These are phyloP conservation scores for Halcyon smyrnensis DNA, from an alignment of 2,797 vertebrate genomes.

Conservation along the genomic window DNA sequence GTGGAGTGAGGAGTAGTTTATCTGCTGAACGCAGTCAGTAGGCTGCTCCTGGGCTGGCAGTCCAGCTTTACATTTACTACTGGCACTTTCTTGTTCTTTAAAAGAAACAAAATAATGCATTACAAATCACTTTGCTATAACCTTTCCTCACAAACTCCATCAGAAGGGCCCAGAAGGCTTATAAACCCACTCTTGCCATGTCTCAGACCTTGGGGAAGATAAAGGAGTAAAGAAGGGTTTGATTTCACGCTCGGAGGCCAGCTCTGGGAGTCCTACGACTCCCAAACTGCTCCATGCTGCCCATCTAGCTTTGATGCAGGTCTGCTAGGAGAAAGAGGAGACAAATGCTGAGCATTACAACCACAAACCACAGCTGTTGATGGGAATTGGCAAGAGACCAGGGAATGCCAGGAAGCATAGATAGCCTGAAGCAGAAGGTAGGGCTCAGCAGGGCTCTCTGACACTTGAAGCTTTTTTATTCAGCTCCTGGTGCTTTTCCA, in stretches of 20 bases:
- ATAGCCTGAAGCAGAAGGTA: constrained; percentile 57
- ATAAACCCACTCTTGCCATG: background rate
- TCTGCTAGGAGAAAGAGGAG: constrained; percentile 31
- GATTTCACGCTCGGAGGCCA: background rate
- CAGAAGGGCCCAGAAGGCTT: background rate
- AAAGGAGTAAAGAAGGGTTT: background rate
- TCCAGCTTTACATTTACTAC: background rate
- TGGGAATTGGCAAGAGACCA: constrained; percentile 56
- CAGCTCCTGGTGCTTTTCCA: constrained; percentile 31
- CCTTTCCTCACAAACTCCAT: background rate
- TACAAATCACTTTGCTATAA: background rate
- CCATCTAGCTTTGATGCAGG: constrained; percentile 3
- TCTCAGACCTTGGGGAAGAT: background rate
- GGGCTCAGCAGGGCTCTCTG: background rate
- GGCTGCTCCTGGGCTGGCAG: background rate
- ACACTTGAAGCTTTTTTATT: constrained; percentile 6
- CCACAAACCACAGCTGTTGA: constrained; percentile 57
- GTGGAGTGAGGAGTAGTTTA: background rate
- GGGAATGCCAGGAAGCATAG: constrained; percentile 36
- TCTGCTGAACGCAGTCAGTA: background rate
- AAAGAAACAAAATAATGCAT: background rate
- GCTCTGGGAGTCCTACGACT: background rate
- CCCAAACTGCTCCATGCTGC: background rate
- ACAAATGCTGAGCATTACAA: constrained; percentile 49
- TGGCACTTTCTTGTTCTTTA: background rate